Percentiles rank a stretch among this genome's conserved stretches.
Conservation (phyloP, 1,140 invertebrate genomes). For the Manduca sexta region DNA sequence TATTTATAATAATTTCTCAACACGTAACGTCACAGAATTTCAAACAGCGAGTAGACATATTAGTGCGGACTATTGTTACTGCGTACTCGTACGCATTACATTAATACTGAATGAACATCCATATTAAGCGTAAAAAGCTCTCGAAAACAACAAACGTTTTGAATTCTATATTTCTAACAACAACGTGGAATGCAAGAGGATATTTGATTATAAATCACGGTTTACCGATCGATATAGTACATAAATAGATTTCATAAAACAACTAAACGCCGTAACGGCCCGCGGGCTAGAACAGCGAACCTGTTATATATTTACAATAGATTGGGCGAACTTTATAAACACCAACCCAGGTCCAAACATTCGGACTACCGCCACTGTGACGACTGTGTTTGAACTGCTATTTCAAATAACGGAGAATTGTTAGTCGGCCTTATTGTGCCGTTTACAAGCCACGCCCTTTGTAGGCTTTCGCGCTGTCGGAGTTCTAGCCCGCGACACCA, state of each 20-base stretch:
- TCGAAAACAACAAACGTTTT: slow-evolving; percentile 14
- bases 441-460: too few relatives aligned
- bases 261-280: slow-evolving; percentile 23
- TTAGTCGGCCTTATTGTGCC: too few relatives aligned
- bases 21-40: slow-evolving; percentile 43
- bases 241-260: slow-evolving; percentile 44
- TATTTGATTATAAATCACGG: slow-evolving; percentile 9
- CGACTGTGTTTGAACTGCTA: too few relatives aligned
- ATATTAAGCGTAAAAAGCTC: slow-evolving; percentile 9
- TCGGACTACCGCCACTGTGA: too few relatives aligned
- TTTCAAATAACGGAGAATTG: too few relatives aligned
- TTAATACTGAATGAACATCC: slow-evolving; percentile 1
- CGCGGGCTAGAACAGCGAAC: too few relatives aligned
- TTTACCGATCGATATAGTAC: slow-evolving; percentile 28
- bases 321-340: too few relatives aligned
- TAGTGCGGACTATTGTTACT: background rate
- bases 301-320: too few relatives aligned
- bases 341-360: too few relatives aligned
- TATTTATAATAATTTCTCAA: slow-evolving; percentile 50
- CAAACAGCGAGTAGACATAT: slow-evolving; percentile 36
- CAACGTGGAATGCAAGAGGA: slow-evolving; percentile 55
- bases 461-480: too few relatives aligned
- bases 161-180: slow-evolving; percentile 23
- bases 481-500: too few relatives aligned
- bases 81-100: background rate